These are phyloP conservation scores for Vultur gryphus DNA, from an alignment of 2,797 vertebrate genomes.

Conservation along the genomic window DNA sequence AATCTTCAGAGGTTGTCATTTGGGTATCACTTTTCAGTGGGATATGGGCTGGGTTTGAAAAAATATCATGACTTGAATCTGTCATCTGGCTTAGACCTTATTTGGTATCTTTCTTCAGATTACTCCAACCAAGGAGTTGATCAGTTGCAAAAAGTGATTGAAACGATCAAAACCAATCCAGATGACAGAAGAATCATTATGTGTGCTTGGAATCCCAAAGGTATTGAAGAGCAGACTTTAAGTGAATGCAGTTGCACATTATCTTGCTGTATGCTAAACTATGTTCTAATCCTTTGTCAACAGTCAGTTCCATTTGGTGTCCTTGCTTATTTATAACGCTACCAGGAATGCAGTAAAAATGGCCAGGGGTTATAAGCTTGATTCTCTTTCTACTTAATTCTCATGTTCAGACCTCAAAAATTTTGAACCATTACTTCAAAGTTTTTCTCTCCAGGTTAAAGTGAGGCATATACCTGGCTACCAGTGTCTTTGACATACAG, in stretches of 20 bases:
- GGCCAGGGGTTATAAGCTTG: neutral
- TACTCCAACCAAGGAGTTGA: slow-evolving; percentile 92
- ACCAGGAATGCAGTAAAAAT: neutral
- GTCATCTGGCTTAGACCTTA: neutral
- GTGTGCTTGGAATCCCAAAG: slow-evolving; percentile 98
- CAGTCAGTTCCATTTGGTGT: neutral
- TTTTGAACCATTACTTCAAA: neutral
- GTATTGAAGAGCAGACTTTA: slow-evolving; percentile 58
- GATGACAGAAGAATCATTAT: slow-evolving; percentile 94
- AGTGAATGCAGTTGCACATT: neutral
- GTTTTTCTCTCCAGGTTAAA: neutral
- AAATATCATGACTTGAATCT: neutral
- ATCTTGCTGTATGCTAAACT: neutral
- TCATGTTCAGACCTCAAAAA: neutral
- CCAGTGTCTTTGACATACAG: neutral
- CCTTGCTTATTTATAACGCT: neutral
- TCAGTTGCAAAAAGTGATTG: slow-evolving; percentile 92
- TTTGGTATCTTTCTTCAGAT: slow-evolving; percentile 74
- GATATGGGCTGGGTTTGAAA: neutral
- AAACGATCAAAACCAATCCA: slow-evolving; percentile 90
- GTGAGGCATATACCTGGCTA: neutral
- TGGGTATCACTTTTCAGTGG: neutral
- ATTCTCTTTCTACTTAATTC: neutral
- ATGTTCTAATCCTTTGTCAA: neutral
- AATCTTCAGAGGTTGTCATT: neutral